phyloP scores from a whole-genome alignment of 2,113 vertebrate species.

The Amphiprion ocellaris region DNA sequence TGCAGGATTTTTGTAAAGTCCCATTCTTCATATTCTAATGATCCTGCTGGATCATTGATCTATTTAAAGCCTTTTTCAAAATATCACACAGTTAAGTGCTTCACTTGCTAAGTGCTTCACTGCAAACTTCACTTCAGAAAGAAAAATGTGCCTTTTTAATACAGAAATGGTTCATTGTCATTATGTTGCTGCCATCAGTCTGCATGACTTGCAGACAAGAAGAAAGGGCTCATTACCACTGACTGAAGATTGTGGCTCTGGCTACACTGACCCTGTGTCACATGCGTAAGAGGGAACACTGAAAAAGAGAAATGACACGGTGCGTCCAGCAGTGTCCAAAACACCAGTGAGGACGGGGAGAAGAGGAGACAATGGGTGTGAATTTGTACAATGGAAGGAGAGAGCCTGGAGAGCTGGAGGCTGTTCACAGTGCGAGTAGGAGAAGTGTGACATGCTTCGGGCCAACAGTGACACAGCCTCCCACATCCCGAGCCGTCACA shows the following conservation, averaged over 20 bases:
- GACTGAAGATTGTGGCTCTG: constrained; percentile 11
- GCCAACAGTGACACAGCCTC: constrained; percentile 42
- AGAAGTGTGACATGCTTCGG: constrained; percentile 52
- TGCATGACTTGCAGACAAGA: constrained; percentile 6
- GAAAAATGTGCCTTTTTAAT: constrained; percentile 28
- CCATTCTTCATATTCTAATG: constrained; percentile 10
- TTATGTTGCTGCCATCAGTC: constrained; percentile 19
- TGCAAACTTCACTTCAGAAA: constrained; percentile 27
- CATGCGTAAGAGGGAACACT: neutral
- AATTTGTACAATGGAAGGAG: neutral
- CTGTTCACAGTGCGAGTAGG: constrained; percentile 51
- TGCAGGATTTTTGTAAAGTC: constrained; percentile 6
- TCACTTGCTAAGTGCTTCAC: constrained; percentile 33
- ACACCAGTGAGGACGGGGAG: neutral
- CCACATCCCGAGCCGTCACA: constrained; percentile 4
- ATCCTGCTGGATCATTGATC: constrained; percentile 31
- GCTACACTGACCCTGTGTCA: constrained; percentile 10
- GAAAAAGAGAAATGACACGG: neutral
- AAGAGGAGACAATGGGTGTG: neutral
- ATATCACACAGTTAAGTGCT: constrained; percentile 40
- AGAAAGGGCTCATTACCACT: constrained; percentile 30
- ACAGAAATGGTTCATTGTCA: constrained; percentile 26
- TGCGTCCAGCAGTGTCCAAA: neutral
- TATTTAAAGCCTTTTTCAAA: constrained; percentile 26
- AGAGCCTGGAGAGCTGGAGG: constrained; percentile 17